Percentiles rank a stretch among this genome's conserved stretches.
phyloP scores from a whole-genome alignment of 2,113 vertebrate species.

The Felis chaus region DNA sequence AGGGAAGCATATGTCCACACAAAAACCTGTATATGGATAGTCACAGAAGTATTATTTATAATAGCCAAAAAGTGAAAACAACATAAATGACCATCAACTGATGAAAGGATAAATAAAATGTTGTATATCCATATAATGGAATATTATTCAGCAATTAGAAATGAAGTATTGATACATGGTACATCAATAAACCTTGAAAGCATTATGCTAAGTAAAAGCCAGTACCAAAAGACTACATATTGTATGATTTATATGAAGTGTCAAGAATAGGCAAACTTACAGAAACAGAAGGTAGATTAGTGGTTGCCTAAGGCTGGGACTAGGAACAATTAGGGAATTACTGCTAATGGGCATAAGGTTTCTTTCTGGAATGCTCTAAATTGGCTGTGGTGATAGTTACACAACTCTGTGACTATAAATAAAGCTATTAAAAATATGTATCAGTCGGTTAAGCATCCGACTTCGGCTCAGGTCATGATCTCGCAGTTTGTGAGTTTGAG shows the following conservation, averaged over 20 bases:
- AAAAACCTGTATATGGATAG: background rate
- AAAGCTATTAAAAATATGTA: background rate
- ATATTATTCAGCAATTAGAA: background rate
- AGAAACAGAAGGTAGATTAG: background rate
- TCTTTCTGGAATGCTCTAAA: background rate
- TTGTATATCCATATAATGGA: background rate
- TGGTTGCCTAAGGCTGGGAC: background rate
- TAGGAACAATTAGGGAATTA: background rate
- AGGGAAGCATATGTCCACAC: background rate
- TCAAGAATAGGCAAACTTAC: background rate
- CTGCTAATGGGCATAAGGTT: background rate
- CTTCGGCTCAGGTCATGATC: too few species aligned
- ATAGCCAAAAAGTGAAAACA: conserved; percentile 4
- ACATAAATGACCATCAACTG: background rate
- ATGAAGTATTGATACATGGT: background rate
- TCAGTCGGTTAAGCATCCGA: background rate
- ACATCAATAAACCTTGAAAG: background rate
- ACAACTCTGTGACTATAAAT: background rate
- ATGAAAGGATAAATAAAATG: background rate
- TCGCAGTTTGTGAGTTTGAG: too few species aligned
- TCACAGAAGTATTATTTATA: background rate
- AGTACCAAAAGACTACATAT: background rate
- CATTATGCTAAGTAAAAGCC: background rate
- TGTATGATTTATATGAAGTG: background rate
- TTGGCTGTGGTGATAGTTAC: background rate